A percentile compares a stretch with the other conserved stretches of the same genome.
Evolutionary conservation across 2,113 vertebrate species (phyloP).

Genomic region (Lynx canadensis): DNA sequence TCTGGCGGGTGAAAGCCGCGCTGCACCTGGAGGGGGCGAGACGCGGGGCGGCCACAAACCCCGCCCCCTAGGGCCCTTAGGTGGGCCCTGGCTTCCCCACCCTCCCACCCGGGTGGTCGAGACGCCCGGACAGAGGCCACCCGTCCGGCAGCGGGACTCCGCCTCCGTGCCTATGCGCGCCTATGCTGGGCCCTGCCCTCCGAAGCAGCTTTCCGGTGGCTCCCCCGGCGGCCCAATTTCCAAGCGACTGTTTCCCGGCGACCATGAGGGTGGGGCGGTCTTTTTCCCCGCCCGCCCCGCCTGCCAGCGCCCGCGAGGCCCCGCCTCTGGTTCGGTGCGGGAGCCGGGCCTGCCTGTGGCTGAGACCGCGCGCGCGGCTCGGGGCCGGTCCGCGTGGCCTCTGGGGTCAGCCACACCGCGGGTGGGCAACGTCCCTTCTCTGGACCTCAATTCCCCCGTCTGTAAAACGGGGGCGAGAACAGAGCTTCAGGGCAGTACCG

Average conservation of each 20-base stretch:
- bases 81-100: background rate
- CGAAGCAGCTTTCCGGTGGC: background rate
- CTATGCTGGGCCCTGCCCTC: background rate
- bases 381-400: background rate
- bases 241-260: slow-evolving; percentile 70
- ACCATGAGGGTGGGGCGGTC: slow-evolving; percentile 52
- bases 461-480: background rate
- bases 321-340: slow-evolving; percentile 55
- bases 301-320: background rate
- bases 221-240: slow-evolving; percentile 78
- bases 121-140: background rate
- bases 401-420: background rate
- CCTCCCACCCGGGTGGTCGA: background rate
- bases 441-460: background rate
- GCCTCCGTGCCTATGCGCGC: background rate
- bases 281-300: background rate
- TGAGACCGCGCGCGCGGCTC: background rate
- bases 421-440: background rate
- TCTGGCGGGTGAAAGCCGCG: slow-evolving; percentile 49
- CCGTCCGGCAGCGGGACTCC: background rate
- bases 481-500: background rate
- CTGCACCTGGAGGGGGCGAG: background rate
- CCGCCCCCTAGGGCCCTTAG: background rate
- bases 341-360: background rate
- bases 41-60: background rate